phyloP scores from a whole-genome alignment of 2,888 invertebrate species.

The Oeneis ivallda region DNA sequence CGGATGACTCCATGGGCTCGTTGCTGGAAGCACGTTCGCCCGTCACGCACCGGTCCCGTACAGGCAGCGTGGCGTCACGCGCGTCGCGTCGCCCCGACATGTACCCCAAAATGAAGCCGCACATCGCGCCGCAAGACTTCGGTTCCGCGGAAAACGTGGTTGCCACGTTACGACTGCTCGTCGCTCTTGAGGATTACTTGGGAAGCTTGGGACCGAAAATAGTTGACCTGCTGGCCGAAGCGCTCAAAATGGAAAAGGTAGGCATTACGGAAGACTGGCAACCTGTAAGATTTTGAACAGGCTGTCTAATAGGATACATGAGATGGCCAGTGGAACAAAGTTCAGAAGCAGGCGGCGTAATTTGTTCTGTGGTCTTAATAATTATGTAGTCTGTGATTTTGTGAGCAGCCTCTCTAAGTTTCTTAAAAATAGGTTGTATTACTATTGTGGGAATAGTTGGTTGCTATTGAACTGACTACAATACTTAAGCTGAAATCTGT shows the following conservation, averaged over 20 bases:
- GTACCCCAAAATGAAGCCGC: conserved; percentile 32
- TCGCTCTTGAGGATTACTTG: conserved; percentile 90
- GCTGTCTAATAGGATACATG: no score
- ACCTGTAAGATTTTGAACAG: no score
- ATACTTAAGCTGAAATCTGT: no score
- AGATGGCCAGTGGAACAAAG: no score
- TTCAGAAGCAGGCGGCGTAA: no score
- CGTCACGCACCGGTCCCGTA: conserved; percentile 39
- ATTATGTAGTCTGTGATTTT: no score
- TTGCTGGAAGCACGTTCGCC: conserved; percentile 49
- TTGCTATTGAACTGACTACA: no score
- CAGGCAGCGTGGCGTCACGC: conserved; percentile 44
- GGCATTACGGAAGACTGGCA: no score
- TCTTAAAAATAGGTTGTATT: no score
- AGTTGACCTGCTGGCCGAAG: conserved; percentile 88
- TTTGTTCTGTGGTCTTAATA: no score
- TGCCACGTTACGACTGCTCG: conserved; percentile 86
- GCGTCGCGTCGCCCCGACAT: conserved; percentile 42
- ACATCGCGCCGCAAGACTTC: conserved; percentile 48
- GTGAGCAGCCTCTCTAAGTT: no score
- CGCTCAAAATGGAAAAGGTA: conserved; percentile 88
- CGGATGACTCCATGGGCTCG: conserved; percentile 60
- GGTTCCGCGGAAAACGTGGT: conserved; percentile 82
- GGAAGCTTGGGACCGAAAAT: conserved; percentile 92
- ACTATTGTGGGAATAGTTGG: no score